Base-by-base conservation (phyloP, 2,888 invertebrate species). In the Oligia strigilis region DNA sequence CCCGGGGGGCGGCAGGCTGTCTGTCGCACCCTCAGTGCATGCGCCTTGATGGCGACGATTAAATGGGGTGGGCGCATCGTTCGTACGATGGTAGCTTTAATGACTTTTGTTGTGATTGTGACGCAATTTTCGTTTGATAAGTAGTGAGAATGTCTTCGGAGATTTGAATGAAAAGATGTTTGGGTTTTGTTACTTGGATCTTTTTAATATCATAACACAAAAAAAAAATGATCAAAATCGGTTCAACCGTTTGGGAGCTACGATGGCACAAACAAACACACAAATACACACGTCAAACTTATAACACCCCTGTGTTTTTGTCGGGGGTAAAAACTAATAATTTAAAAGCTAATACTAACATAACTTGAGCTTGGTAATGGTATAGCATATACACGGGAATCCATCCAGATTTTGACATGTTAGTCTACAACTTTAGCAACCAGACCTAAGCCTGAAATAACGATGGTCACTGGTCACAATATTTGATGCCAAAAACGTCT, bases 11-110 rank as follows among this genome's bases (percentile, higher is more conserved):
- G 95, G 86, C 95, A 89, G 82, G 91, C 93, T 82, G 96, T 94
- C 95, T 94, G 90, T 90, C 92, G 91, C 95, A 93, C 94, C 96
- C 96, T 93, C 91, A 81, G 85, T 89, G 91, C 92, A 92, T 91
- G 92, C 93, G 92, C 92, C 78, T 87, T 90, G 67, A 78, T 67
- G 84, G 17, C 88, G 87, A 89, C 83, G 82, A 89, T 90, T 89
- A 85, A 87, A 90, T 82, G 78, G 83, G 90, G 90, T 88, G 78
- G 65, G 60, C 69, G 67, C 66, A 73, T 73, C 69, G 78, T 55
- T 75, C 49, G 43, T n/a, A 64, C 65, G 66, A 69, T 76, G 49
- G 19, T 43, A 36, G 71, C 69, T 84, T 85, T 75, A 75, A 77
- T 72, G 43, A 40, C n/a, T 78, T 83, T 49, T 65, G 52, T 60